Base-by-base conservation (phyloP, 2,113 vertebrate species). In the Lophius piscatorius region DNA sequence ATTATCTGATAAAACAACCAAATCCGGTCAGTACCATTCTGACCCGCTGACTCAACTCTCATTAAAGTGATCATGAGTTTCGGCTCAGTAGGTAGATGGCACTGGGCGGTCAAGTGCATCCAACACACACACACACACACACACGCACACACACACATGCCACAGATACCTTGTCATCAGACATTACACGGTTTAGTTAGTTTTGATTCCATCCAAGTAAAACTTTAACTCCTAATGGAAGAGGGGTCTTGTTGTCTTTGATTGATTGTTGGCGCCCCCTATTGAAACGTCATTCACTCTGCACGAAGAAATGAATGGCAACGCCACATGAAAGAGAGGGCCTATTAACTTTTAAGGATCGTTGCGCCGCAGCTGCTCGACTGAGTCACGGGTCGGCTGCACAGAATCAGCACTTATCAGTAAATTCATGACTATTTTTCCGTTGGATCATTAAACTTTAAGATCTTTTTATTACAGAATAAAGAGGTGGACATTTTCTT, bases 11-110 rank as follows among this genome's bases (percentile, higher is more conserved):
- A 20, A 65, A 34, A 13, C 20, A 41, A 1, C 33, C 17, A 14
- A 67, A 46, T 34, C 31, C 26, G 24, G 51, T 33, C 33, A 5
- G 63, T 51, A 46, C 24, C 70, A 40, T 61, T 69, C 66, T 83
- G 80, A 81, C 65, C 76, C 64, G 56, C 59, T 82, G 78, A 79
- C 72, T 85, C 76, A 63, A 49, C 58, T 38, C 66, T 20, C 70
- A 81, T 83, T 75, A 72, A 47, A 49, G 36, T 22, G 3, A 18
- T 76, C 74, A 74, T 76, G 60, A 63, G 48, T 57, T 60, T 59
- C 73, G 67, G 76, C 42, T 49, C 26, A 28, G n/a, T n/a, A n/a
- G n/a, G n/a, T n/a, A n/a, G n/a, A n/a, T n/a, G n/a, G n/a, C n/a
- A n/a, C n/a, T n/a, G 4, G 26, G 26, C 8, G 26, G 26, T 4